These are phyloP conservation scores for Rhagologus leucostigma DNA, from an alignment of 2,113 vertebrate species.

Conservation along the genomic window DNA sequence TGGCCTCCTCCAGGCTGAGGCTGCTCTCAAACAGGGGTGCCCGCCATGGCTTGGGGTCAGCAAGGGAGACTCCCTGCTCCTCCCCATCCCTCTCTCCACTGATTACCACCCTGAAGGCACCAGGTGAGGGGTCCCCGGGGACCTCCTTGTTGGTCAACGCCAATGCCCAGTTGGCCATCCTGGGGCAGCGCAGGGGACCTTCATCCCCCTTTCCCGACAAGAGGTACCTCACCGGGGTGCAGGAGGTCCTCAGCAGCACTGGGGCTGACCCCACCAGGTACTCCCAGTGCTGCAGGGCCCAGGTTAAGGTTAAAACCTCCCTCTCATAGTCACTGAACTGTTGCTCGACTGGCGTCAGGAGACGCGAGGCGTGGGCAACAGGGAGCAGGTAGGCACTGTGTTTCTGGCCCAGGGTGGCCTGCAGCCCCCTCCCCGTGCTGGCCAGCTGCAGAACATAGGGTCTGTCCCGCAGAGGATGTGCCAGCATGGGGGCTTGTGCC, in stretches of 20 bases:
- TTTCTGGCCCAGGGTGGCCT: slow-evolving; percentile 7
- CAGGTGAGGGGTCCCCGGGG: accelerated
- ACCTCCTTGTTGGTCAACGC: neutral
- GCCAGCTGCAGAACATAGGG: slow-evolving; percentile 16
- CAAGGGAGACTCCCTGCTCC: accelerated
- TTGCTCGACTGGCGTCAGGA: neutral
- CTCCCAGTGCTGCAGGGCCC: slow-evolving; percentile 57
- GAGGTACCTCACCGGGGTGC: neutral
- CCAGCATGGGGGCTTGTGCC: neutral
- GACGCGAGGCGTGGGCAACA: neutral
- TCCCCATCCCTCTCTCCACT: neutral
- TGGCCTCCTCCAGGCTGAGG: slow-evolving; percentile 31
- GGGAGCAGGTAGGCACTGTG: neutral
- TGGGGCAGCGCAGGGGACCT: neutral
- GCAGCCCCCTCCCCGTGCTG: neutral
- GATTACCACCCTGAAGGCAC: neutral
- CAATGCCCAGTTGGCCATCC: slow-evolving; percentile 17
- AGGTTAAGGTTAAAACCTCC: slow-evolving; percentile 29
- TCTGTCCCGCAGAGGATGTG: neutral
- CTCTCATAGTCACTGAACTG: slow-evolving; percentile 2
- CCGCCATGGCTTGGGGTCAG: accelerated
- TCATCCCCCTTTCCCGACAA: neutral
- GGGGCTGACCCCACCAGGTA: neutral
- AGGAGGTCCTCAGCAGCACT: slow-evolving; percentile 10
- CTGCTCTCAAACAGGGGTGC: slow-evolving; percentile 19